Evolutionary conservation across 2,888 invertebrate species (phyloP).

Genomic region (Brachycybe producta): DNA sequence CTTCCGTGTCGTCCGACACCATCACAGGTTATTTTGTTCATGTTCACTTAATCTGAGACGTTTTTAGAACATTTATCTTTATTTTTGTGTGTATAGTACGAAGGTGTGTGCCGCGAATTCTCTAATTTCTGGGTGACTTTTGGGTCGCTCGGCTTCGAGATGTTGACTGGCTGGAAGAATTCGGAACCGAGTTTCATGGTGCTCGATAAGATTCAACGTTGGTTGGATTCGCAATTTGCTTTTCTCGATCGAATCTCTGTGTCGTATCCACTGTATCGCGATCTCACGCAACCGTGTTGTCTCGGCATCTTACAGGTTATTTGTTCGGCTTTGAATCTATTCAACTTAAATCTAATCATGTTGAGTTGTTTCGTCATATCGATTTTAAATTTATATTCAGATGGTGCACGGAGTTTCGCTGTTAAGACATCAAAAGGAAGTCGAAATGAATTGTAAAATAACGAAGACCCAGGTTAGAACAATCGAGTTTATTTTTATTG

Average conservation of each 20-base stretch:
- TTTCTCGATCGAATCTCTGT: constrained; percentile 33
- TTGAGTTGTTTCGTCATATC: no score
- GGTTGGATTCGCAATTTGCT: constrained; percentile 11
- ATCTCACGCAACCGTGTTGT: constrained; percentile 58
- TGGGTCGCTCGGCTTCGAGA: constrained; percentile 19
- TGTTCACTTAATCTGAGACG: no score
- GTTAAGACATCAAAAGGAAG: no score
- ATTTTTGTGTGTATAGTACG: no score
- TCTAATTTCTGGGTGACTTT: constrained; percentile 20
- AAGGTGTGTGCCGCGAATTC: constrained; percentile 39
- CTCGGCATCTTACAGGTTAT: constrained; percentile 51
- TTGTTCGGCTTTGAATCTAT: not conserved
- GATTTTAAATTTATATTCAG: constrained; percentile 18
- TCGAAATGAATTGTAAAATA: no score
- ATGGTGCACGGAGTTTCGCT: constrained; percentile 24
- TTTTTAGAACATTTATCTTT: no score
- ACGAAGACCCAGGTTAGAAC: no score
- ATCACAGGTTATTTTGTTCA: constrained; percentile 9
- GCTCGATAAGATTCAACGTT: constrained; percentile 14
- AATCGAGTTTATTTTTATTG: no score
- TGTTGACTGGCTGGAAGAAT: constrained; percentile 15
- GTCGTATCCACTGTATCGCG: constrained; percentile 52
- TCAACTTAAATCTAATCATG: not conserved
- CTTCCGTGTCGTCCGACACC: constrained; percentile 1
- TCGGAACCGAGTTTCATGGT: not conserved